Evolutionary conservation across 2,888 invertebrate species (phyloP).

Genomic region (Aporophyla lueneburgensis): DNA sequence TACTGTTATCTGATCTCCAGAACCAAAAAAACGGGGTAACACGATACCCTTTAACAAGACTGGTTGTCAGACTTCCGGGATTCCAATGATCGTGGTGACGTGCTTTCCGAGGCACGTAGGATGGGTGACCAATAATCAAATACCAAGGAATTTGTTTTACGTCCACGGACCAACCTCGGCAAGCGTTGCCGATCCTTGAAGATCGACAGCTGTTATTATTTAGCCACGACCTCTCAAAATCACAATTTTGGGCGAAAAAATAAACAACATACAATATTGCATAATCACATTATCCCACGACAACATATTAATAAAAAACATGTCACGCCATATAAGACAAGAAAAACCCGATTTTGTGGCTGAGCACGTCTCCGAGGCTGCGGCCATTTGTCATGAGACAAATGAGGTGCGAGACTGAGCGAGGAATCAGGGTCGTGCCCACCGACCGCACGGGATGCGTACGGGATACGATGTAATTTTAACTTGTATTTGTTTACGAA

Average conservation of each 20-base stretch:
- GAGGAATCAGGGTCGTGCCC: conserved; percentile 23
- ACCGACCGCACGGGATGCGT: conserved; percentile 18
- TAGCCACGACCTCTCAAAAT: neutral
- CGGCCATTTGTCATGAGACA: conserved; percentile 57
- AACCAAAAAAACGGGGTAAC: neutral
- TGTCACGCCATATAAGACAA: conserved; percentile 38
- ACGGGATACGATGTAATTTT: neutral
- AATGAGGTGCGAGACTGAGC: conserved; percentile 58
- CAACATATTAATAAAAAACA: conserved; percentile 52
- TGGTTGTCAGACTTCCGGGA: neutral
- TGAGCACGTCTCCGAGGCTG: conserved; percentile 27
- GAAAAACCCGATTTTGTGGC: conserved; percentile 49
- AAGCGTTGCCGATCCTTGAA: neutral
- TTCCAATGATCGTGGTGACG: too few relatives aligned
- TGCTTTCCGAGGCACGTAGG: neutral
- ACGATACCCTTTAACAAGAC: neutral
- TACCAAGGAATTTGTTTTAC: too few relatives aligned
- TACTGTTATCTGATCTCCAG: neutral
- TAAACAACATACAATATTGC: neutral
- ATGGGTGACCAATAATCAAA: too few relatives aligned
- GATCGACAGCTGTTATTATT: neutral
- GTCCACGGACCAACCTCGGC: neutral
- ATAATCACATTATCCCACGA: conserved; percentile 16
- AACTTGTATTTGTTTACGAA: neutral
- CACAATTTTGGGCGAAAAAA: neutral